Evolutionary conservation across 1,140 invertebrate species (phyloP).

Genomic region (Belonocnema kinseyi): DNA sequence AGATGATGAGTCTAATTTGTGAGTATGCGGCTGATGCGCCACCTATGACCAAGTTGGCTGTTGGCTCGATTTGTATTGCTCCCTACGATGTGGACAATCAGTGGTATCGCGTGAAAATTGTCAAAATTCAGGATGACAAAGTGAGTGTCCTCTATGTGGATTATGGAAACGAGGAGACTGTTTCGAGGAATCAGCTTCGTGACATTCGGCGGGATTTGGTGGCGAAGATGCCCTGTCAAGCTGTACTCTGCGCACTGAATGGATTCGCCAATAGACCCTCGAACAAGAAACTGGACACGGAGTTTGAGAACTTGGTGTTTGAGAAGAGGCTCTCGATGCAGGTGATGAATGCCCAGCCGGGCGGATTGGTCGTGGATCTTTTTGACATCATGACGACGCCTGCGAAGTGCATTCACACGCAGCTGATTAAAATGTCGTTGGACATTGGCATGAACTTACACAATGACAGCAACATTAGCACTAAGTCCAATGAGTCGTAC

Average conservation of each 20-base stretch:
- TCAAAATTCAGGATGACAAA: conserved; percentile 69
- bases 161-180: conserved; percentile 84
- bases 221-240: conserved; percentile 81
- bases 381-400: conserved; percentile 62
- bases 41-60: conserved; percentile 72
- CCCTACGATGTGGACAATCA: conserved; percentile 81
- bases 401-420: conserved; percentile 34
- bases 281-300: conserved; percentile 63
- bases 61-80: conserved; percentile 83
- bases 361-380: conserved; percentile 76
- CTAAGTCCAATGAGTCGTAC: conserved; percentile 25
- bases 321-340: conserved; percentile 77
- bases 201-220: conserved; percentile 81
- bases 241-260: conserved; percentile 83
- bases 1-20: conserved; percentile 50
- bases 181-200: conserved; percentile 77
- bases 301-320: conserved; percentile 73
- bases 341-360: conserved; percentile 70
- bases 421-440: conserved; percentile 7
- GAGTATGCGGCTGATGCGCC: conserved; percentile 54
- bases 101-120: conserved; percentile 83
- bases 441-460: background rate
- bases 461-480: conserved; percentile 16
- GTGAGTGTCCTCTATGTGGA: conserved; percentile 83
- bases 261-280: conserved; percentile 73